phyloP scores from a whole-genome alignment of 2,113 vertebrate species.

The Pavo muticus region DNA sequence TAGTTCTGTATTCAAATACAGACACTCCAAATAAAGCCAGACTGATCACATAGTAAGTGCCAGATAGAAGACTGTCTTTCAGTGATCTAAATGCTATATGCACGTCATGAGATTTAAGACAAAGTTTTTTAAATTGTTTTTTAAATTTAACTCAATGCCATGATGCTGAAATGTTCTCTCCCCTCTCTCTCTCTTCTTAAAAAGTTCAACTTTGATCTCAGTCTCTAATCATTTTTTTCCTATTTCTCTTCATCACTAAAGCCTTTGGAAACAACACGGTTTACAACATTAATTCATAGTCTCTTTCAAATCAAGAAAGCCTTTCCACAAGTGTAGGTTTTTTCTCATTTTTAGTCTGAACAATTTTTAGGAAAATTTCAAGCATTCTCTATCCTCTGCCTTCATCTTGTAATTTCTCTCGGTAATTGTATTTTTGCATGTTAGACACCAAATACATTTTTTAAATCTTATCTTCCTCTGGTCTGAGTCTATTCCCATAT shows the following conservation, averaged over 20 bases:
- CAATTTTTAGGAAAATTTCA: not conserved
- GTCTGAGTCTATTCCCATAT: not conserved
- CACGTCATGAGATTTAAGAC: not conserved
- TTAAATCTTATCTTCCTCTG: not conserved
- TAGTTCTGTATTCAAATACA: not conserved
- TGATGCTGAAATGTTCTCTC: not conserved
- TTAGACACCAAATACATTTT: not conserved
- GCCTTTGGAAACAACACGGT: not conserved
- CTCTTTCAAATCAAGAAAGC: not conserved
- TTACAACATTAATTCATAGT: not conserved
- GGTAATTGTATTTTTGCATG: not conserved
- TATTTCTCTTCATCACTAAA: not conserved
- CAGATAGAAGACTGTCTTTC: not conserved
- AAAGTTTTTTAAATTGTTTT: accelerated
- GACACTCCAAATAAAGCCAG: not conserved
- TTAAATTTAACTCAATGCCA: not conserved
- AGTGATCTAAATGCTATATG: not conserved
- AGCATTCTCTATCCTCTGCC: not conserved
- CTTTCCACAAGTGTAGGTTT: not conserved
- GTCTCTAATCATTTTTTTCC: not conserved
- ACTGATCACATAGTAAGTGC: not conserved
- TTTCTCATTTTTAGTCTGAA: not conserved
- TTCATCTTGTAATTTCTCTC: not conserved
- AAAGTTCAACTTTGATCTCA: not conserved
- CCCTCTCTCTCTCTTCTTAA: not conserved